Base-by-base conservation (phyloP, 2,888 invertebrate genomes). In the Fragum sueziense region DNA sequence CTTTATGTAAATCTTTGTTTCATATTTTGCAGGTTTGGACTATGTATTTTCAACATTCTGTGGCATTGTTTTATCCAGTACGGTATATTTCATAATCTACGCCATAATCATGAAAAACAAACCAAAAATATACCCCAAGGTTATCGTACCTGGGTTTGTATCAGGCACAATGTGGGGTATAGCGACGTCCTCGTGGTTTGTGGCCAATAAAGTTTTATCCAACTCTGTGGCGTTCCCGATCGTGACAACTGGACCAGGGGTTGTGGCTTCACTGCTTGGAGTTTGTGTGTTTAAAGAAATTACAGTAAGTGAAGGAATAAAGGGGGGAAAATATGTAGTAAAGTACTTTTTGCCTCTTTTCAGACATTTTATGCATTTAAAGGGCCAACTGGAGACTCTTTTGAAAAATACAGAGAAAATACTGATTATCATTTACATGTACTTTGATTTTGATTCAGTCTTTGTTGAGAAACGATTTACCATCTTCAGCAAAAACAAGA, bases 201-300 rank as follows among this genome's bases (percentile, higher is more conserved):
- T 94, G 20, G 94, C 94, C 33, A 94, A 94, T 87, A 90, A 92
- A 74, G 88, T 90, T 2, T 89, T 94, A 33, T 93, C 93, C 0
- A 93, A 94, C 82, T 89, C 94, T n/a, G 92, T 94, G 71, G 92
- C 93, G 29, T 94, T 94, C 80, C 94, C 94, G 20, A 94, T 94
- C 62, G 91, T 94, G 20, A 92, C 94, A 27, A 93, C 94, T 31
- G 89, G 92, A 27, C 94, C 94, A 3, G 93, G 92, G 20, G 91
- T 94, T 47, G 89, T 94, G 31, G 94, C 93, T 3, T 90, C 94
- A 0, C 70, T 88, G 65, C 94, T 94, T 93, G 93, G 94, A 72
- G 92, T 94, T 11, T 85, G 94, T 68, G 90, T 93, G 72, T 94
- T 94, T 86, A 91, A 90, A 78, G 94, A 94, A 87, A 93, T 94